These are phyloP conservation scores for Cherax destructor DNA, from an alignment of 1,140 invertebrate species.

Conservation along the genomic window DNA sequence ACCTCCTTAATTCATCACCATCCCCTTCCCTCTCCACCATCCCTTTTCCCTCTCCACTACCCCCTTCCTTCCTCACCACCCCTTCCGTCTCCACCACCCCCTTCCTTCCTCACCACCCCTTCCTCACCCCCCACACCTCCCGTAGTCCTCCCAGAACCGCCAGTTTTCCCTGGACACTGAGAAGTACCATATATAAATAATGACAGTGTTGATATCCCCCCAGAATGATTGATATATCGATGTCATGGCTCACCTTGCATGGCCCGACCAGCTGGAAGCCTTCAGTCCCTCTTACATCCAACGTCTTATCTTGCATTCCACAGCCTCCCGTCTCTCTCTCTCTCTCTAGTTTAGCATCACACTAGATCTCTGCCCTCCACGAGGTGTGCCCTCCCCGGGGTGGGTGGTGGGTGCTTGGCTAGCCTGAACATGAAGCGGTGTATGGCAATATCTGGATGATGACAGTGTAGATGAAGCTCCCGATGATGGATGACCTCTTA, in stretches of 20 bases:
- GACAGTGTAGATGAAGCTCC: not conserved
- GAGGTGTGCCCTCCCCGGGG: no score
- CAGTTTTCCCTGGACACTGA: slow-evolving; percentile 7
- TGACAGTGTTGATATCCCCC: slow-evolving; percentile 45
- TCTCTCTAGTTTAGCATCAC: not conserved
- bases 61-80: not conserved
- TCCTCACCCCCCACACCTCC: not conserved
- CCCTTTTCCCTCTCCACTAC: not conserved
- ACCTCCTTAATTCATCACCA: not conserved
- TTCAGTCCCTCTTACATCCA: not conserved
- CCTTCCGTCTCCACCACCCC: not conserved
- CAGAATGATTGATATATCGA: slow-evolving; percentile 27
- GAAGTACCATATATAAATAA: slow-evolving; percentile 48
- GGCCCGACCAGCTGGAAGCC: not conserved
- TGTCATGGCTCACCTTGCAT: slow-evolving; percentile 27
- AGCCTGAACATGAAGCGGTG: not conserved
- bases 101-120: not conserved
- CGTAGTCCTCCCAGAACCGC: not conserved
- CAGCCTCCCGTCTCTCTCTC: not conserved
- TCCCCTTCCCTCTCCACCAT: not conserved
- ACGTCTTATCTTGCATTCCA: not conserved
- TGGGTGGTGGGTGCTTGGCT: no score
- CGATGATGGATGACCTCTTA: not conserved
- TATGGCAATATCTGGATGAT: not conserved
- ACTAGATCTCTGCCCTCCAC: no score